Conservation (phyloP, 2,797 vertebrate species). For the Corythornis leucogaster region DNA sequence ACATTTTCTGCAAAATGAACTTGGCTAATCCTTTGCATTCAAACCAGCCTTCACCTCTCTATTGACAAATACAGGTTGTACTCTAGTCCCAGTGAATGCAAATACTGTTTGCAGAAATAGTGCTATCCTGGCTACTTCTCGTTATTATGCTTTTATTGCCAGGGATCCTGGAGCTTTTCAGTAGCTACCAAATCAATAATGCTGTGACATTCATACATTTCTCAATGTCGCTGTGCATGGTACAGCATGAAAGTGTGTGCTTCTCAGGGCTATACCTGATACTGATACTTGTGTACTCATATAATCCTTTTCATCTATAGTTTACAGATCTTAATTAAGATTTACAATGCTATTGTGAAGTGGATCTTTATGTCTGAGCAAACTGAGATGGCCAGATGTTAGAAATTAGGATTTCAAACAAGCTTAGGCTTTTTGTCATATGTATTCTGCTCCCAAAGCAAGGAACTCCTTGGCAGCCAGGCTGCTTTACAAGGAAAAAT, state of each 20-base stretch:
- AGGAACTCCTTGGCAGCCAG: constrained; percentile 13
- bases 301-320: constrained; percentile 16
- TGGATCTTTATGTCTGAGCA: constrained; percentile 16
- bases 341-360: neutral
- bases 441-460: neutral
- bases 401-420: constrained; percentile 1
- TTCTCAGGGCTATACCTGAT: constrained; percentile 2
- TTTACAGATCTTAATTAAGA: constrained; percentile 57
- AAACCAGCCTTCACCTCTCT: neutral
- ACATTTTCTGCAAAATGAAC: constrained; percentile 3
- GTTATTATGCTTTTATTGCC: constrained; percentile 53
- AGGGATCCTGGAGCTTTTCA: constrained; percentile 40
- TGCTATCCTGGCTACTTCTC: constrained; percentile 28
- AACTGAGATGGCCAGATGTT: neutral
- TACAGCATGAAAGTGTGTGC: neutral
- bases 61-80: constrained; percentile 12
- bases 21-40: constrained; percentile 9
- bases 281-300: neutral
- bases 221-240: neutral
- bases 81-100: constrained; percentile 27
- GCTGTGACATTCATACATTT: constrained; percentile 37
- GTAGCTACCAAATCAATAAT: constrained; percentile 53
- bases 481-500: neutral
- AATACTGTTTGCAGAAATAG: constrained; percentile 37
- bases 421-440: constrained; percentile 5